Base-by-base conservation (phyloP, 2,113 vertebrate species). In the Malurus alboscapulatus region DNA sequence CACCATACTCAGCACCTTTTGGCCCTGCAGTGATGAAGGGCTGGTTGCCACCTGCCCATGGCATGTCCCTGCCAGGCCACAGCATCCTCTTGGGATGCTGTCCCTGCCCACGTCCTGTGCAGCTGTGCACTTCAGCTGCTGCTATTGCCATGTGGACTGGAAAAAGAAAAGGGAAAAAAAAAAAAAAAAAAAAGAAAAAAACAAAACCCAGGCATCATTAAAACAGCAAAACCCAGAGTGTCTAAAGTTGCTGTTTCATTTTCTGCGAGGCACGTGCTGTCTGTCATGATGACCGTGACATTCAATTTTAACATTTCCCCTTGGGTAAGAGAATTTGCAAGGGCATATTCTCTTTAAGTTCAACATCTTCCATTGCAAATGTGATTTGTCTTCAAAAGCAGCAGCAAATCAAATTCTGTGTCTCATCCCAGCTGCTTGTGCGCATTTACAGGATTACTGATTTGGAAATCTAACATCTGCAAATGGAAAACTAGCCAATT, bases 401-500 rank as follows among this genome's bases (percentile, higher is more conserved):
- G 90, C 87, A 88, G 85, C 57, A 95, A 96, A 97, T 95, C 83
- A 86, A 79, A 92, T 88, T 73, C 76, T 59, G 65, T 80, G 65
- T 92, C 92, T 88, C 84, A 94, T 91, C 91, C 90, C 78, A 95
- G 76, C 36, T 62, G 58, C 48, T 86, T 67, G 40, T 90, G 47
- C 12, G 45, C 67, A 36, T 90, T 84, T 88, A 72, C 8, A 66
- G 74, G 48, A 85, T 95, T 96, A 93, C 66, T 92, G 69, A 81
- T 96, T 91, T 78, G 55, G 42, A 94, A 97, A 95, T 73, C 51
- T 82, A 84, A 61, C 91, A 92, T 94, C 92, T 95, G 92, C 51
- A 96, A 95, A 88, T 13, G n/a, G 65, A 75, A 95, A 94, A 78
- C 38, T 67, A 85, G 47, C 12, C 84, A 89, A 51, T 92, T 85